A percentile compares a stretch with the other conserved stretches of the same genome.
These are phyloP conservation scores for Choreutis nemorana DNA, from an alignment of 2,888 invertebrate genomes.

Conservation along the genomic window DNA sequence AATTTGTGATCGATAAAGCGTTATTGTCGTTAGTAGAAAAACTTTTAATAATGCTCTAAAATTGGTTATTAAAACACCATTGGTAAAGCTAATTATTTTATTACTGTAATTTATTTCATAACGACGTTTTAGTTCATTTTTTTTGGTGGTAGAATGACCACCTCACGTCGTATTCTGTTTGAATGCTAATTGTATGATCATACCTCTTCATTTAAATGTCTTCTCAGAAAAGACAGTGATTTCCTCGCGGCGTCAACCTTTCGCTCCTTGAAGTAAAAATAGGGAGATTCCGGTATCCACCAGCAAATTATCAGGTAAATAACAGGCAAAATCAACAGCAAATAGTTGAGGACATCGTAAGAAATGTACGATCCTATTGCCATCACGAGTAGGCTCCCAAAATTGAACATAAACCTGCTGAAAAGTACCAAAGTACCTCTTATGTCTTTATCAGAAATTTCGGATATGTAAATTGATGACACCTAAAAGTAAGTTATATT, in stretches of 20 bases:
- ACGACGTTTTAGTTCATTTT: too few species aligned
- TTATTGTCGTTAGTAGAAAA: too few species aligned
- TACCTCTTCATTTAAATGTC: conserved; percentile 30
- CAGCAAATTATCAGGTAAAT: conserved; percentile 49
- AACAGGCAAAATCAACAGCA: conserved; percentile 43
- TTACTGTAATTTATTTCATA: too few species aligned
- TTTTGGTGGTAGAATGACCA: too few species aligned
- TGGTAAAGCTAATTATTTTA: too few species aligned
- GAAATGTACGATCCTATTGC: conserved; percentile 39
- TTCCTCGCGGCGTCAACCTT: conserved; percentile 43
- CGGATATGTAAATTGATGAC: conserved; percentile 41
- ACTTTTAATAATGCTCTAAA: too few species aligned
- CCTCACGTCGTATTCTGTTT: too few species aligned
- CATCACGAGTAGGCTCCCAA: conserved; percentile 45
- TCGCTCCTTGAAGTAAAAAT: conserved; percentile 60
- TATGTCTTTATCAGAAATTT: conserved; percentile 49
- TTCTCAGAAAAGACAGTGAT: conserved; percentile 39
- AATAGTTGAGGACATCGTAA: conserved; percentile 38
- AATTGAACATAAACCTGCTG: conserved; percentile 33
- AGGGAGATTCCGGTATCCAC: conserved; percentile 69
- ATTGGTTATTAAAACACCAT: too few species aligned
- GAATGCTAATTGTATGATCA: conserved; percentile 9
- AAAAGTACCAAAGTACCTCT: conserved; percentile 33
- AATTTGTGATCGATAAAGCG: too few species aligned
- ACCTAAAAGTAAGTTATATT: conserved; percentile 26